phyloP scores from a whole-genome alignment of 2,113 vertebrate genomes.

The Lagopus muta region DNA sequence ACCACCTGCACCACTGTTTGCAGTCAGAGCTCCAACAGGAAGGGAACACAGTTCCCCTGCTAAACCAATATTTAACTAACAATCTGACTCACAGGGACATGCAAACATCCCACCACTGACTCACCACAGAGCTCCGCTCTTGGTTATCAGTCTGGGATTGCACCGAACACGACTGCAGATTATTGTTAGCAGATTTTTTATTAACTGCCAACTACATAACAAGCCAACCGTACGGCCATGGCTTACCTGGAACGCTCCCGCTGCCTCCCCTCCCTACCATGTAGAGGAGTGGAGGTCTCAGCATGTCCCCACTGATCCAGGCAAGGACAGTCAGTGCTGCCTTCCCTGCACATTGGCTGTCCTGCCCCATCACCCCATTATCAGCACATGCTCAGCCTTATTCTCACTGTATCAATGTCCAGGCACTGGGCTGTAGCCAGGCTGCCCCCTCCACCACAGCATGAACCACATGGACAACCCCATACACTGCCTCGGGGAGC shows the following conservation, averaged over 20 bases:
- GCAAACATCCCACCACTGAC: neutral
- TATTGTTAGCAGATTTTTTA: neutral
- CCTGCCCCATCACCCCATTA: neutral
- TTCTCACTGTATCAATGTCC: neutral
- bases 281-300: neutral
- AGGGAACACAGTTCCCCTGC: neutral
- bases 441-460: neutral
- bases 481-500: neutral
- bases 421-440: neutral
- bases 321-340: neutral
- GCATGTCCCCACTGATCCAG: neutral
- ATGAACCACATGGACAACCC: neutral
- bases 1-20: neutral
- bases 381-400: neutral
- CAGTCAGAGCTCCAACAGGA: constrained; percentile 3
- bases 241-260: neutral
- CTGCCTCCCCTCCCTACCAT: neutral
- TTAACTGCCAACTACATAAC: neutral
- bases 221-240: neutral
- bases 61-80: constrained; percentile 58
- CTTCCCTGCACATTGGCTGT: neutral
- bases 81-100: neutral
- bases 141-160: neutral
- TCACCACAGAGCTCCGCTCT: neutral
- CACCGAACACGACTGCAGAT: neutral